Percentiles rank a stretch among this genome's conserved stretches.
Evolutionary conservation across 2,113 vertebrate species (phyloP).

Genomic region (Diglossa brunneiventris): DNA sequence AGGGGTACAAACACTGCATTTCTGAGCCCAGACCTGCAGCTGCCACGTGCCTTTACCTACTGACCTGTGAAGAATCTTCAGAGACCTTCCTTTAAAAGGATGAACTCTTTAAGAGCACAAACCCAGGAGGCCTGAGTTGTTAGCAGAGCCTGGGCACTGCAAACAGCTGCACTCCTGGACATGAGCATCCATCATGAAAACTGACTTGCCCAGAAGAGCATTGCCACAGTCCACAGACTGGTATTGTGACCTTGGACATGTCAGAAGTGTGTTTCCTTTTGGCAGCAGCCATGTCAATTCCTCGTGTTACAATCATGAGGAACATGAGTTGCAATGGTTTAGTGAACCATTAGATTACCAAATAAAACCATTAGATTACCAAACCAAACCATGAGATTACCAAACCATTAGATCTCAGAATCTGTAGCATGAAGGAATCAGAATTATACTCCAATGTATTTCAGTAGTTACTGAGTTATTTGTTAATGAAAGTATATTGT

Average conservation of each 20-base stretch:
- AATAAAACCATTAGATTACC: neutral
- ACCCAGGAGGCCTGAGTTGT: neutral
- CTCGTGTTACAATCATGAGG: fast-evolving
- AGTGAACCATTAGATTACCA: neutral
- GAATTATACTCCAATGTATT: neutral
- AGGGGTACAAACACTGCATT: neutral
- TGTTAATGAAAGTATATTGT: neutral
- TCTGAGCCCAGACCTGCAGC: neutral
- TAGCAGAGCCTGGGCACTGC: neutral
- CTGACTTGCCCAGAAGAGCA: neutral
- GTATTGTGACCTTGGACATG: fast-evolving
- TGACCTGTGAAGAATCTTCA: neutral
- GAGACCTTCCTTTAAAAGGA: neutral
- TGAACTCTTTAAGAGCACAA: neutral
- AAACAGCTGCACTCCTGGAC: neutral
- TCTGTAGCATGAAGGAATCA: neutral
- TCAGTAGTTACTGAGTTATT: neutral
- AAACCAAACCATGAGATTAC: neutral
- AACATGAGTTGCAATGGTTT: neutral
- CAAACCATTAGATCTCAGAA: neutral
- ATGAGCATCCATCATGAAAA: neutral
- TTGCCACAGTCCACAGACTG: neutral
- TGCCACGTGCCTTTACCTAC: neutral
- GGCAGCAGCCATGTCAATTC: neutral
- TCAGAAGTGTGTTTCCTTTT: neutral